phyloP scores from a whole-genome alignment of 2,797 vertebrate species.

The Pangasius macronema region DNA sequence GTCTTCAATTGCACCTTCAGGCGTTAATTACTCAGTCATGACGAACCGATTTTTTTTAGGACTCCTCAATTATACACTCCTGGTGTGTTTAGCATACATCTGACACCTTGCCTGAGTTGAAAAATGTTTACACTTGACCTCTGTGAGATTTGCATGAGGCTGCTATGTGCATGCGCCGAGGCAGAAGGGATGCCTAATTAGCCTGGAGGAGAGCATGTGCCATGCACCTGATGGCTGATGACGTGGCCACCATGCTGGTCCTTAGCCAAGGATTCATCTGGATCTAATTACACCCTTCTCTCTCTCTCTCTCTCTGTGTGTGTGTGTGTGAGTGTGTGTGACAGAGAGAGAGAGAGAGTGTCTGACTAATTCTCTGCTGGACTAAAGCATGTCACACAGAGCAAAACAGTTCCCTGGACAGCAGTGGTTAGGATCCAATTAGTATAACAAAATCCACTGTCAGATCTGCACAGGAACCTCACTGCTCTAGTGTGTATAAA shows the following conservation, averaged over 20 bases:
- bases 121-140: background rate
- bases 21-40: conserved; percentile 21
- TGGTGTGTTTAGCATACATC: conserved; percentile 1
- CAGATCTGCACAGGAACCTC: background rate
- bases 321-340: background rate
- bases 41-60: background rate
- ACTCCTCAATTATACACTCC: background rate
- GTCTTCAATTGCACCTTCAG: background rate
- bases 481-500: conserved; percentile 2
- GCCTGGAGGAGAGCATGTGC: conserved; percentile 40
- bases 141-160: conserved; percentile 8
- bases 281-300: conserved; percentile 36
- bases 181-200: conserved; percentile 57
- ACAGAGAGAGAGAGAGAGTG: background rate
- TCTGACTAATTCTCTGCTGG: conserved; percentile 29
- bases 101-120: background rate
- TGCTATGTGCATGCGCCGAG: conserved; percentile 3
- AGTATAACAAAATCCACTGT: conserved; percentile 12
- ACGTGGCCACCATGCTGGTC: conserved; percentile 32
- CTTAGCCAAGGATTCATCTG: conserved; percentile 29
- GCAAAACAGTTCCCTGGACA: conserved; percentile 33
- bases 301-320: background rate
- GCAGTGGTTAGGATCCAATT: conserved; percentile 32
- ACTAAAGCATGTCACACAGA: conserved; percentile 24
- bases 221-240: conserved; percentile 46